These are phyloP conservation scores for Stigmatopora argus DNA, from an alignment of 2,113 vertebrate species.

Conservation along the genomic window DNA sequence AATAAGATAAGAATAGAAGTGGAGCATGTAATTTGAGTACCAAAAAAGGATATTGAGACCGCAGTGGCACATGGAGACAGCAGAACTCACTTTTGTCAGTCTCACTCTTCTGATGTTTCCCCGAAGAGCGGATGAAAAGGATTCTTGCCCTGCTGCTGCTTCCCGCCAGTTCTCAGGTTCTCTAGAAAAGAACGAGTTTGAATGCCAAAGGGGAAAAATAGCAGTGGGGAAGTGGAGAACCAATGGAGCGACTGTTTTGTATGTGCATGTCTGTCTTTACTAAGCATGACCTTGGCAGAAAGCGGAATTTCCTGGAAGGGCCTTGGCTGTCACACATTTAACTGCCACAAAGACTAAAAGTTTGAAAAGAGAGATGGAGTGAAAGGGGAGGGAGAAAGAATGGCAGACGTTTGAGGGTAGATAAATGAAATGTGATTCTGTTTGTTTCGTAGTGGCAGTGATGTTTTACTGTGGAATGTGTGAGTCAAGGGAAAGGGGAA, in stretches of 20 bases:
- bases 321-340: slow-evolving; percentile 35
- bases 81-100: slow-evolving; percentile 6
- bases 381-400: slow-evolving; percentile 22
- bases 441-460: slow-evolving; percentile 25
- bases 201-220: slow-evolving; percentile 24
- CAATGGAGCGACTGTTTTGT: slow-evolving; percentile 23
- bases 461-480: slow-evolving; percentile 56
- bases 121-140: slow-evolving; percentile 31
- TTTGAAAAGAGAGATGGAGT: slow-evolving; percentile 12
- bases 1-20: background rate
- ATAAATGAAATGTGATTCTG: slow-evolving; percentile 26
- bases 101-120: slow-evolving; percentile 11
- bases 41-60: slow-evolving; percentile 8
- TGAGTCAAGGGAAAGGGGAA: slow-evolving; percentile 59
- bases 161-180: slow-evolving; percentile 15
- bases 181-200: slow-evolving; percentile 3
- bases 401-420: slow-evolving; percentile 17
- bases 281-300: slow-evolving; percentile 47
- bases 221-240: slow-evolving; percentile 33
- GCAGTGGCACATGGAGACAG: slow-evolving; percentile 7
- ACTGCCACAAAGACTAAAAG: slow-evolving; percentile 20
- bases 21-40: background rate
- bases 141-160: slow-evolving; percentile 13
- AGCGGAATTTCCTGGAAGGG: slow-evolving; percentile 49
- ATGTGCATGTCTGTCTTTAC: slow-evolving; percentile 27